Conservation (phyloP, 1,140 invertebrate species). For the Apocrypta bakeri region DNA sequence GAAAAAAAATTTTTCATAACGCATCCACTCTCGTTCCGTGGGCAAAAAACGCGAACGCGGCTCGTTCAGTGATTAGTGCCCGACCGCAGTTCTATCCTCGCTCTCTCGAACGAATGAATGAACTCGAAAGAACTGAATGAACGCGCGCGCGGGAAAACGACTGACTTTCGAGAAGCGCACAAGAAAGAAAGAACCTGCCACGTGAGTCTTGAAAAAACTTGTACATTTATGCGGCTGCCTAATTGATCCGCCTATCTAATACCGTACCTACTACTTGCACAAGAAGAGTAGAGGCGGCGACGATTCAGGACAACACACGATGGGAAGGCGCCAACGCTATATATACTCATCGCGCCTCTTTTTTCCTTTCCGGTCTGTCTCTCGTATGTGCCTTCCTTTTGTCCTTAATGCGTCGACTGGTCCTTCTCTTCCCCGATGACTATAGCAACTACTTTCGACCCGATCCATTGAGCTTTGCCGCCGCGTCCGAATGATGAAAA, state of each 20-base stretch:
- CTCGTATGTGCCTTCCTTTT: slow-evolving; percentile 9
- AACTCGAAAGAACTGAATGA: slow-evolving; percentile 10
- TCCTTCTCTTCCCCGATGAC: slow-evolving; percentile 10
- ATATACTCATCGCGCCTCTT: not conserved
- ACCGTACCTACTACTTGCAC: not conserved
- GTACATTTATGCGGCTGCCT: slow-evolving; percentile 33
- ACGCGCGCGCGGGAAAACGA: not conserved
- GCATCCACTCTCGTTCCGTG: too few species aligned
- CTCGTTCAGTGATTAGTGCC: not conserved
- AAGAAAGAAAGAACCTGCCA: slow-evolving; percentile 18
- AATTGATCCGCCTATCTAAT: slow-evolving; percentile 35
- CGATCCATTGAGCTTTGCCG: not conserved
- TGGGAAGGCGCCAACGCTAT: slow-evolving; percentile 6
- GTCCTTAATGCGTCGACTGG: slow-evolving; percentile 9
- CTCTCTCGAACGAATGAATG: not conserved
- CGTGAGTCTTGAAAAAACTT: slow-evolving; percentile 11
- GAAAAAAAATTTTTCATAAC: not conserved
- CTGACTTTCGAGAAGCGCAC: not conserved
- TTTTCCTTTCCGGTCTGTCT: slow-evolving; percentile 32
- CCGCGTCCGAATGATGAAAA: not conserved
- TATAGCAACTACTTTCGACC: slow-evolving; percentile 9
- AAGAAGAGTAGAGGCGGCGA: not conserved
- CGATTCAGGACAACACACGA: not conserved
- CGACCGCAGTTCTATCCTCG: not conserved
- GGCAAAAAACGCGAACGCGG: not conserved